These are phyloP conservation scores for Colaptes auratus DNA, from an alignment of 2,113 vertebrate genomes.

Conservation along the genomic window DNA sequence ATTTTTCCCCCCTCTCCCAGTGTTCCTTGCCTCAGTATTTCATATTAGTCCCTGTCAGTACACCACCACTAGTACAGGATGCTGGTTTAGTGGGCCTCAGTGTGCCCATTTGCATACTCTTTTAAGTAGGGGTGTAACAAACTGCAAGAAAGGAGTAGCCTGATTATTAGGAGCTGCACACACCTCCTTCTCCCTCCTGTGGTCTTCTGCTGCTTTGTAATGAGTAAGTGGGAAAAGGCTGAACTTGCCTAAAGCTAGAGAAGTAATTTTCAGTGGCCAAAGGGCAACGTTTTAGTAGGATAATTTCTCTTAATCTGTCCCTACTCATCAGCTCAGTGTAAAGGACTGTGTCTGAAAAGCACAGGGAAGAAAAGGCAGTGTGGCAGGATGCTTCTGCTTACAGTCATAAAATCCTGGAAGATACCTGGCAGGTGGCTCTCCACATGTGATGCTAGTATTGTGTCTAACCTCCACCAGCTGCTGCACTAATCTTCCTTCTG, in stretches of 20 bases:
- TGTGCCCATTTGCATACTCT: neutral
- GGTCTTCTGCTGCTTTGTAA: neutral
- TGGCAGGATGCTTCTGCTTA: neutral
- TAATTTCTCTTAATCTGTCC: neutral
- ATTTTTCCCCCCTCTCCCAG: neutral
- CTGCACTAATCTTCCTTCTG: neutral
- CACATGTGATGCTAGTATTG: fast-evolving
- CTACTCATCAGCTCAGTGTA: neutral
- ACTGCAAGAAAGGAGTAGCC: neutral
- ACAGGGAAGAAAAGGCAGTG: neutral
- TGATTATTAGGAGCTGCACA: neutral
- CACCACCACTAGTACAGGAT: neutral
- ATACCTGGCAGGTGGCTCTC: neutral
- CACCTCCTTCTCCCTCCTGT: neutral
- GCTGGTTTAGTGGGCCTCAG: neutral
- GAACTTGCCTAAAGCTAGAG: neutral
- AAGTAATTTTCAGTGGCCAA: neutral
- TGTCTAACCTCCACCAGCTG: neutral
- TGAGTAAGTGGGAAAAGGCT: neutral
- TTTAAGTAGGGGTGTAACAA: neutral
- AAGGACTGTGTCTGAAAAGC: neutral
- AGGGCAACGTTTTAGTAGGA: neutral
- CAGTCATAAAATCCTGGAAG: neutral
- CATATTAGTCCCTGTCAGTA: neutral
- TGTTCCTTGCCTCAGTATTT: neutral